Evolutionary conservation across 2,113 vertebrate species (phyloP).

Genomic region (Ranitomeya variabilis): DNA sequence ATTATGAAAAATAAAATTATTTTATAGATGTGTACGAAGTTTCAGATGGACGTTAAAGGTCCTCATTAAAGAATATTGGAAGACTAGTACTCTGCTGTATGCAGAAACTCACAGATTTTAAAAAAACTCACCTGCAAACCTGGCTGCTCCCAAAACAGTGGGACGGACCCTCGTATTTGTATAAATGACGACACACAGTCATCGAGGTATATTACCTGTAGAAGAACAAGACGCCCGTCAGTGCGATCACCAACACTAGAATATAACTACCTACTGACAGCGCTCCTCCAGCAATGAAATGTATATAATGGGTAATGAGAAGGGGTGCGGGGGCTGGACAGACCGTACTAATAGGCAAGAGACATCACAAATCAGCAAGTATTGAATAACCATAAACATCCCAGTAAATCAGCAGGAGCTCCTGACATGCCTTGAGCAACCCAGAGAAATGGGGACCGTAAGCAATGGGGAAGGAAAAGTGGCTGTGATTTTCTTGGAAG

Average conservation of each 20-base stretch:
- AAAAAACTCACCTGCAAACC: slow-evolving; percentile 85
- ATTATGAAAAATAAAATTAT: too few relatives aligned
- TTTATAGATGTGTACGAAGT: too few relatives aligned
- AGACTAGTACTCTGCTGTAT: too few relatives aligned
- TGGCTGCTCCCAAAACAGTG: slow-evolving; percentile 98
- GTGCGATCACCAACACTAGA: neutral
- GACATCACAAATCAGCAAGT: too few relatives aligned
- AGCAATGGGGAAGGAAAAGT: too few relatives aligned
- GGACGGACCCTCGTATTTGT: slow-evolving; percentile 95
- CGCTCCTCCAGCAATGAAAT: neutral
- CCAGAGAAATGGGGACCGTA: too few relatives aligned
- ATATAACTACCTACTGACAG: neutral
- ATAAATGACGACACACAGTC: slow-evolving; percentile 94
- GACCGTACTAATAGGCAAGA: neutral
- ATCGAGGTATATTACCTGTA: slow-evolving; percentile 92
- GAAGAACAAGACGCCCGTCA: neutral
- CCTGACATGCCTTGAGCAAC: too few relatives aligned
- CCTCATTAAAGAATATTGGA: too few relatives aligned
- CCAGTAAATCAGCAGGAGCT: too few relatives aligned
- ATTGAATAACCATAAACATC: too few relatives aligned
- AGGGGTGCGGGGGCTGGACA: neutral
- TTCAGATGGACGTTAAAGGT: too few relatives aligned
- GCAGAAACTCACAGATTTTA: neutral
- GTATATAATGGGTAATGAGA: neutral
- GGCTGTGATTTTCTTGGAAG: too few relatives aligned